Conservation (phyloP, 2,113 vertebrate genomes). For the Tapirus terrestris region DNA sequence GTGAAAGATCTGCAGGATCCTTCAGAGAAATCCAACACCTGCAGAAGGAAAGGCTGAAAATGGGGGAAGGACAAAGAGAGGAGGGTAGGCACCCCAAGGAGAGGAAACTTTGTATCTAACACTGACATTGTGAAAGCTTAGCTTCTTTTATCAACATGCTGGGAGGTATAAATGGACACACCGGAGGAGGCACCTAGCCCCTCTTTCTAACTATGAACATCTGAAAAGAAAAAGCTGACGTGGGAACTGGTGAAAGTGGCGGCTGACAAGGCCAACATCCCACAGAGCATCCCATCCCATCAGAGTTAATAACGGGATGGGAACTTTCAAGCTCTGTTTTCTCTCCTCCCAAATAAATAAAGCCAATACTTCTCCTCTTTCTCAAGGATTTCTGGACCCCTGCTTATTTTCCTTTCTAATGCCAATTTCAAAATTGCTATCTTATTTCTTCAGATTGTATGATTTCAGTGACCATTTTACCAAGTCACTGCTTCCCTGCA, state of each 20-base stretch:
- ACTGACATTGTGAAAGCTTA: not conserved
- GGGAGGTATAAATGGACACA: not conserved
- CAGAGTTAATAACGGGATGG: fast-evolving
- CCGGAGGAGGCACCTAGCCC: not conserved
- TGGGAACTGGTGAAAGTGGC: not conserved
- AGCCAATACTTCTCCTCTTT: not conserved
- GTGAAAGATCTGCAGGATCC: not conserved
- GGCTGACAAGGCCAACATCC: not conserved
- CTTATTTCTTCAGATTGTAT: constrained; percentile 5
- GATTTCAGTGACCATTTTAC: not conserved
- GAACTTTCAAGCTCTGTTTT: not conserved
- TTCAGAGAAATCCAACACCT: not conserved
- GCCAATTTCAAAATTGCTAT: not conserved
- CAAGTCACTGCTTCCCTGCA: not conserved
- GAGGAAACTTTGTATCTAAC: not conserved
- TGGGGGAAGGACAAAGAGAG: not conserved
- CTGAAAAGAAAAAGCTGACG: not conserved
- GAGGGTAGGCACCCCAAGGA: not conserved
- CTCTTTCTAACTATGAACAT: not conserved
- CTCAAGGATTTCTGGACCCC: not conserved
- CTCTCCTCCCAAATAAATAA: not conserved
- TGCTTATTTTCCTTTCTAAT: not conserved
- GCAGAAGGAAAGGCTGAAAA: not conserved
- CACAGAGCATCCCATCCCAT: not conserved
- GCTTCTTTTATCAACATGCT: not conserved